A percentile compares a stretch with the other conserved stretches of the same genome.
These are phyloP conservation scores for Limnodromus scolopaceus DNA, from an alignment of 2,797 vertebrate genomes.

Conservation along the genomic window DNA sequence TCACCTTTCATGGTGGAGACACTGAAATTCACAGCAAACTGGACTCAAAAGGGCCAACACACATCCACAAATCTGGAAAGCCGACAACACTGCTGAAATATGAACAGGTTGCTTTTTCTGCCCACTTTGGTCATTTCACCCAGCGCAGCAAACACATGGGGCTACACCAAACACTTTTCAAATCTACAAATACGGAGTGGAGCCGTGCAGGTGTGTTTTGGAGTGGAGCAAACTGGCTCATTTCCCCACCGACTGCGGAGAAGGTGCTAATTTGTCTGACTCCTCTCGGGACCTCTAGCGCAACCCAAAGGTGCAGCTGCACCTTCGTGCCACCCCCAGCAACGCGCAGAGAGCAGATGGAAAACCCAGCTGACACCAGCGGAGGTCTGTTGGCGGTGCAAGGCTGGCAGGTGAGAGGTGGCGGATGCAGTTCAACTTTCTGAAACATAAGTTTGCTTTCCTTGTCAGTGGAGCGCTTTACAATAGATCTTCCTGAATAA, in stretches of 20 bases:
- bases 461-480: neutral
- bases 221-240: neutral
- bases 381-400: neutral
- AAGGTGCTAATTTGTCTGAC: neutral
- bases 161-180: neutral
- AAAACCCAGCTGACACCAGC: fast-evolving
- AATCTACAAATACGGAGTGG: neutral
- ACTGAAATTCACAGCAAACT: neutral
- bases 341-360: neutral
- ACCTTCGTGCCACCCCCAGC: neutral
- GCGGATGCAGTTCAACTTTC: neutral
- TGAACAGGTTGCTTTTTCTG: neutral
- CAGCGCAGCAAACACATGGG: neutral
- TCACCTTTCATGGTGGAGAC: neutral
- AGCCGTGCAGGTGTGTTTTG: neutral
- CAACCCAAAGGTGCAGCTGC: neutral
- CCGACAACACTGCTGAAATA: neutral
- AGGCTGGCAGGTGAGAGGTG: neutral
- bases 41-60: neutral
- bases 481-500: conserved; percentile 45
- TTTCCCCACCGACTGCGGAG: neutral
- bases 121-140: neutral
- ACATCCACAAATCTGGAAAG: neutral
- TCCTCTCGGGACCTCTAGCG: neutral
- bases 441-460: neutral